Evolutionary conservation across 2,113 vertebrate species (phyloP), one percentile per base, ranked within the genome.

Genomic region (Ploceus nigricollis): DNA sequence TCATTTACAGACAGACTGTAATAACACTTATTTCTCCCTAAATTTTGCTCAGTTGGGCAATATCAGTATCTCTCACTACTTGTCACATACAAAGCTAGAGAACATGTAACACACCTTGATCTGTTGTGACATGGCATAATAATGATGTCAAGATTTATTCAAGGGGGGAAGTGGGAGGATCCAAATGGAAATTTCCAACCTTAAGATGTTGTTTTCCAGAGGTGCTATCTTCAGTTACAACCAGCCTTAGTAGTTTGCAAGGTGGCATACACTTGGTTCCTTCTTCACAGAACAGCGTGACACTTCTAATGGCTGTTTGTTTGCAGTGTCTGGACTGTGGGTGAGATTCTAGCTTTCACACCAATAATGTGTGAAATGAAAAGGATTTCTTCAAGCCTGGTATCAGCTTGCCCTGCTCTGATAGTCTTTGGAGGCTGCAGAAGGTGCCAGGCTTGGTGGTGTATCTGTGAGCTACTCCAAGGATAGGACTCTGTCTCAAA

Each of bases 401-500:
- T 70, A 27, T 71, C 13, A 13, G 37, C n/a, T 35, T 4, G 3
- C 21, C 22, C 37, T 92, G 28, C 53, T 54, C 44, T 61, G 56
- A 57, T 17, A 77, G 54, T 12, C 33, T 39, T 77, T 27, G n/a
- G 45, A 81, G 39, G 33, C 39, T 81, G 27, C 54, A 58, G 50
- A 82, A 64, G 13, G 39, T 40, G 66, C 53, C 12, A 37, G 40
- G 31, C 23, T 68, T 79, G 37, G 25, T 20, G 1, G 16, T 33
- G 0, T 68, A 27, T 45, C 48, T 25, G 14, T 40, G 82, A 69
- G 25, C 42, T 85, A 13, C 15, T 85, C 45, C 48, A 54, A 45
- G 42, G n/a, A 45, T 9, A 79, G n/a, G 18, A 30, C 65, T 95
- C 40, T 61, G 30, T 30, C n/a, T 92, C 68, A 88, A 61, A 94